Evolutionary conservation across 1,140 invertebrate genomes (phyloP).

Genomic region (Habropoda laboriosa): DNA sequence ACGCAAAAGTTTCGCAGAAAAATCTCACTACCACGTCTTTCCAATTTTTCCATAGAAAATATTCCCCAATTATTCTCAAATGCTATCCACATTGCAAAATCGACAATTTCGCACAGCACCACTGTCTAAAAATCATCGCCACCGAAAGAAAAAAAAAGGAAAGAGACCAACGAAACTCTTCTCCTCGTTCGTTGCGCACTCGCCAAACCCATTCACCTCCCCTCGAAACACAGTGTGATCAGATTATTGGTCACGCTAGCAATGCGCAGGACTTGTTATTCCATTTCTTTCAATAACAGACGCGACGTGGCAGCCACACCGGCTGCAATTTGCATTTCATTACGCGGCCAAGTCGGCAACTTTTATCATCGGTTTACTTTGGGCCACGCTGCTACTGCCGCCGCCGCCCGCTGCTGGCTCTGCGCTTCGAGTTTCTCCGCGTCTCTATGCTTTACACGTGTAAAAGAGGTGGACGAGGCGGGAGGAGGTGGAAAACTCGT

Average conservation of each 20-base stretch:
- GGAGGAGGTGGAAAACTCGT: neutral
- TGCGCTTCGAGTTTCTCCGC: constrained; percentile 7
- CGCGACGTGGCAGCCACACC: neutral
- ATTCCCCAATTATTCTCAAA: too few species aligned
- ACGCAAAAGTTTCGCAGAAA: too few species aligned
- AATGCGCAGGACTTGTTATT: constrained; percentile 24
- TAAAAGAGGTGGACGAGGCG: neutral
- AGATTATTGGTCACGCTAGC: constrained; percentile 32
- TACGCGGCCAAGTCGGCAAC: constrained; percentile 26
- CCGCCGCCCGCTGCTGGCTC: too few species aligned
- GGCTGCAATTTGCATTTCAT: constrained; percentile 54
- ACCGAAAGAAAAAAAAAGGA: too few species aligned
- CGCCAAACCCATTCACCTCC: neutral
- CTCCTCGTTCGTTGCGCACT: too few species aligned
- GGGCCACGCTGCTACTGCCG: neutral
- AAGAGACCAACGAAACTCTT: too few species aligned
- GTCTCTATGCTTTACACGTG: constrained; percentile 39
- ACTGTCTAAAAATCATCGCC: too few species aligned
- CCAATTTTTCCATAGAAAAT: too few species aligned
- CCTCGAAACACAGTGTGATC: constrained; percentile 6
- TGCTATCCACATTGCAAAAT: too few species aligned
- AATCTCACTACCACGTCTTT: too few species aligned
- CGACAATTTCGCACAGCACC: too few species aligned
- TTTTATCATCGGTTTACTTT: constrained; percentile 49
- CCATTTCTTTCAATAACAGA: constrained; percentile 49